Base-by-base conservation (phyloP, 2,797 vertebrate species). In the Pelochelys cantorii region DNA sequence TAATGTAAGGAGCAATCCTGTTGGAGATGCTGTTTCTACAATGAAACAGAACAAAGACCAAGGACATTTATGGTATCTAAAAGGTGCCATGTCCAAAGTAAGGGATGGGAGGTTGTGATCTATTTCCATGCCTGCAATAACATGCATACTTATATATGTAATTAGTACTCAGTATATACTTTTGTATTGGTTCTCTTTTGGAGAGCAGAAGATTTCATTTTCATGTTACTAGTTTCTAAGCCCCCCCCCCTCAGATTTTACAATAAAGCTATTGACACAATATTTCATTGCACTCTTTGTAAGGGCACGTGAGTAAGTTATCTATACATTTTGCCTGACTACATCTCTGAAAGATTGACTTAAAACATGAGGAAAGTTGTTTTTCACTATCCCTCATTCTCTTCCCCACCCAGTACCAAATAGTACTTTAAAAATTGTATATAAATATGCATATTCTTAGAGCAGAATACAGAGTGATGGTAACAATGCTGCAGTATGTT, bases 1-100 rank as follows among this genome's bases (percentile, higher is more conserved):
- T 65, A 11, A 2, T 29, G 9, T 0, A 3, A 4, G 0, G 11
- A 34, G 48, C 23, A 48, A 23, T 27, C 27, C 12, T 75, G 11
- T 27, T 77, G 37, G 23, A 52, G 12, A 8, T 0, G 31, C 57
- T 3, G 13, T 52, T 57, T 62, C 53, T 0, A 8, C 62, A 17
- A 2, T 60, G 42, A 52, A 83, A 29, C 56, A 7, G 14, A 22
- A 0, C 2, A 23, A 15, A 37, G 22, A 77, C 65, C 5, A 1
- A 0, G 86, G 57, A 54, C 7, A 22, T 2, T 79, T 52, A 27
- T n/a, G 10, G n/a, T 37, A 8, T 34, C 65, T 68, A 68, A 22
- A 34, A 48, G 42, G 42, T 8, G 18, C 20, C n/a, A 18, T 9
- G n/a, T 71, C 8, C 10, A 5, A 37, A 71, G 20, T 22, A 17